These are phyloP conservation scores for Meteorus sp. DNA, from an alignment of 1,140 invertebrate genomes.

Conservation along the genomic window DNA sequence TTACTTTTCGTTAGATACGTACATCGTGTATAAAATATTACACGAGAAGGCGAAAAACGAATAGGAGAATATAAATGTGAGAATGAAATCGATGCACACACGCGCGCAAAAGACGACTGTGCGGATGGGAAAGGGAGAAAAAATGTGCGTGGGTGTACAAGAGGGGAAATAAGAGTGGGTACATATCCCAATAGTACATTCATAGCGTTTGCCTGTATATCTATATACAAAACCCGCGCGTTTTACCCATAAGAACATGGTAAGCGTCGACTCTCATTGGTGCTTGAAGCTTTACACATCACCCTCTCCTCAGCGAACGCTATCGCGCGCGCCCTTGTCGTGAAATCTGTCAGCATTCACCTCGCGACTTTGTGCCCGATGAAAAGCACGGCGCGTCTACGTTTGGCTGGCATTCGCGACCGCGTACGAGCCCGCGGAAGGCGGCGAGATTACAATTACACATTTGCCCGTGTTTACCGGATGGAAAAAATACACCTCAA, in stretches of 20 bases:
- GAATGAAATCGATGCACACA: conserved; percentile 38
- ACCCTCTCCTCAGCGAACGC: too few species aligned
- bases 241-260: too few species aligned
- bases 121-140: conserved; percentile 33
- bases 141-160: conserved; percentile 35
- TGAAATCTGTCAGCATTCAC: not conserved
- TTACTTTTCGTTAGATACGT: not conserved
- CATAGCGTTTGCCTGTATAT: too few species aligned
- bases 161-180: conserved; percentile 23
- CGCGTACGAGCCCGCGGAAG: conserved; percentile 22
- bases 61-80: conserved; percentile 31
- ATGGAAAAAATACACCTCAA: too few species aligned
- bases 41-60: not conserved
- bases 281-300: too few species aligned
- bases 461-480: too few species aligned
- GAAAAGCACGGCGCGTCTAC: not conserved
- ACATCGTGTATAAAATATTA: not conserved
- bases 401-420: conserved; percentile 24
- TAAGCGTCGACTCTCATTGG: too few species aligned
- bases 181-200: not conserved
- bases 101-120: conserved; percentile 21
- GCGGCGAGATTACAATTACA: not conserved
- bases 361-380: not conserved
- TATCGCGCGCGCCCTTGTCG: conserved; percentile 22
- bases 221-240: too few species aligned